Base-by-base conservation (phyloP, 1,140 invertebrate species). In the Papilio aristodemus region DNA sequence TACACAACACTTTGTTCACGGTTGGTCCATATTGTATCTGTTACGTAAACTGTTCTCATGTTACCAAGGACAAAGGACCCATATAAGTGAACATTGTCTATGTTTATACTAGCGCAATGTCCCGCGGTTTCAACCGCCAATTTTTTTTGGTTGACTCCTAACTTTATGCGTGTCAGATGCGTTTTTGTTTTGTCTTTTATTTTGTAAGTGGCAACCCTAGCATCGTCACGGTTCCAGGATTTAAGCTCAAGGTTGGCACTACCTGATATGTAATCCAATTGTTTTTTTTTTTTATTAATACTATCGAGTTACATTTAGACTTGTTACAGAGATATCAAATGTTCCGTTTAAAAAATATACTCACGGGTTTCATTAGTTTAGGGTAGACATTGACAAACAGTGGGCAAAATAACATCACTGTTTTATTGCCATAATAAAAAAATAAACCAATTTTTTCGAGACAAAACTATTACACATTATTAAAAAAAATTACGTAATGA, bases 141-240 rank as follows among this genome's bases (percentile, higher is more conserved):
- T n/a, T n/a, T n/a, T n/a, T n/a, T n/a, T n/a, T n/a, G n/a, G n/a
- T n/a, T n/a, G n/a, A n/a, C n/a, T n/a, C n/a, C n/a, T n/a, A n/a
- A n/a, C n/a, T n/a, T n/a, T n/a, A n/a, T n/a, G n/a, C n/a, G n/a
- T n/a, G n/a, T n/a, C n/a, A n/a, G n/a, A n/a, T n/a, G n/a, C n/a
- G n/a, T n/a, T n/a, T n/a, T n/a, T n/a, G n/a, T n/a, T n/a, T 39
- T 39, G 10, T 39, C 13, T 39, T 50, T 50, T 22, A 6, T 11
- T 22, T 4, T 10, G 19, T 10, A 22, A 54, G 17, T 54, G 46
- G 19, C 19, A 54, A 54, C 46, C 46, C 46, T 54, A 54, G 22
- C 46, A 54, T 54, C 19, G 46, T 54, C 13, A 54, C 46, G 46
- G 19, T 54, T 54, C 46, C 46, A 54, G 46, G 10, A 22, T 54